A percentile compares a stretch with the other conserved stretches of the same genome.
phyloP scores from a whole-genome alignment of 2,113 vertebrate species.

The Rattus rattus region DNA sequence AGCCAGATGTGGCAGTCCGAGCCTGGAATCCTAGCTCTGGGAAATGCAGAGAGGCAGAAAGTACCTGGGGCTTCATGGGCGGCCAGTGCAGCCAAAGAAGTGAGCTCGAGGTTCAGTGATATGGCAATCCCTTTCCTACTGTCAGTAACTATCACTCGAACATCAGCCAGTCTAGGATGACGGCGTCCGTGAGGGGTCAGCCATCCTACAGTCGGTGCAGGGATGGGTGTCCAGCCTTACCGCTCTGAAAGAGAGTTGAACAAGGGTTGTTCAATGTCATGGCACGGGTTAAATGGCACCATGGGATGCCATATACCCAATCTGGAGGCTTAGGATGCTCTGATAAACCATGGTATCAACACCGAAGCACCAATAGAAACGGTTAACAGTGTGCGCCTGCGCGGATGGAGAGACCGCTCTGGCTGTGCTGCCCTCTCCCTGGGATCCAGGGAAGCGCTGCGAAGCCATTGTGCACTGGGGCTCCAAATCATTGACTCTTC shows the following conservation, averaged over 20 bases:
- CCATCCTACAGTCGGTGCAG: accelerated
- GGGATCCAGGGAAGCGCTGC: background rate
- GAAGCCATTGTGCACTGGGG: background rate
- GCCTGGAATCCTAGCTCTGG: no score
- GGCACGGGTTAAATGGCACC: background rate
- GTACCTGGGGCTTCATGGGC: background rate
- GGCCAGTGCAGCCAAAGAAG: background rate
- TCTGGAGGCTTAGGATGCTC: background rate
- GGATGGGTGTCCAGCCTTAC: accelerated
- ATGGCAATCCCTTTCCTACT: background rate
- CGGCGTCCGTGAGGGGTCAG: accelerated
- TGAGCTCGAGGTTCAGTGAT: background rate
- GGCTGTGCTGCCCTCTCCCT: background rate
- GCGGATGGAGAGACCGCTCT: background rate
- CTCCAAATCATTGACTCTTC: background rate
- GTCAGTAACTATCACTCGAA: background rate
- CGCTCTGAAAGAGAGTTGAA: no score
- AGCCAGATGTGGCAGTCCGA: background rate
- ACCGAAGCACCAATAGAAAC: background rate
- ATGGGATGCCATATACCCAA: background rate
- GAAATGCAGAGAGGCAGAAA: no score
- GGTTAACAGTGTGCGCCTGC: background rate
- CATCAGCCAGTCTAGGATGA: accelerated
- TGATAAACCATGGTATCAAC: background rate
- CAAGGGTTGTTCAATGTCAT: background rate